Base-by-base conservation (phyloP, 2,888 invertebrate genomes). In the Muscina levida region DNA sequence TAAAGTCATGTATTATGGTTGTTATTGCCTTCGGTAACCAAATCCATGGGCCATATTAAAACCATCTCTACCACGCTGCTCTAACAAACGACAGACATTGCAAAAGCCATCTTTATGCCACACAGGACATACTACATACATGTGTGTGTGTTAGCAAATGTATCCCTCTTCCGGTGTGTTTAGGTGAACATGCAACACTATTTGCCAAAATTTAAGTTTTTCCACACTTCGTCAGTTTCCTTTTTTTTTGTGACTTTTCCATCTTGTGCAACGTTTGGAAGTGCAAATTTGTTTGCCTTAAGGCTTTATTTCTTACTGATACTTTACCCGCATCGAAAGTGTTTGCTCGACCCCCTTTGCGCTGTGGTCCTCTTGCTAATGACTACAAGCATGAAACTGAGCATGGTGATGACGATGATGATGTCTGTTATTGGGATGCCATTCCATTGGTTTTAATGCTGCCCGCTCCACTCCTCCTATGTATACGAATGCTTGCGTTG, bases 1-100 rank as follows among this genome's bases (percentile, higher is more conserved):
- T 56, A 39, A 77, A 81, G 74, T 67, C 80, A 77, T 77, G 77
- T 81, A 77, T 77, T 81, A 74, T 67, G 72, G 26, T 65, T 70
- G 57, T 59, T 31, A 13, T 65, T 59, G 51, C 24, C 65, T 76
- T 68, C 11, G 42, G 48, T 19, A 44, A 17, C 71, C 24, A 53
- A 71, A 66, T 39, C 72, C 31, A 31, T 31, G 71, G 65, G 26
- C 66, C 66, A 71, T 71, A 71, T 59, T 71, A 59, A 56, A 62
- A 72, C 4, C 8, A 13, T 19, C 46, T 62, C 24, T 42, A n/a
- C n/a, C n/a, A n/a, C 2, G 24, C 22, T 22, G 13, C 46, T 24
- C 15, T 11, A 10, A 2, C n/a, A 31, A 31, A 5, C 5, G 13
- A n/a, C 39, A 37, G 46, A 37, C 8, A 3, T 53, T 22, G 17